These are phyloP conservation scores for Lacanobia oleracea DNA, from an alignment of 2,888 invertebrate species.

Conservation along the genomic window DNA sequence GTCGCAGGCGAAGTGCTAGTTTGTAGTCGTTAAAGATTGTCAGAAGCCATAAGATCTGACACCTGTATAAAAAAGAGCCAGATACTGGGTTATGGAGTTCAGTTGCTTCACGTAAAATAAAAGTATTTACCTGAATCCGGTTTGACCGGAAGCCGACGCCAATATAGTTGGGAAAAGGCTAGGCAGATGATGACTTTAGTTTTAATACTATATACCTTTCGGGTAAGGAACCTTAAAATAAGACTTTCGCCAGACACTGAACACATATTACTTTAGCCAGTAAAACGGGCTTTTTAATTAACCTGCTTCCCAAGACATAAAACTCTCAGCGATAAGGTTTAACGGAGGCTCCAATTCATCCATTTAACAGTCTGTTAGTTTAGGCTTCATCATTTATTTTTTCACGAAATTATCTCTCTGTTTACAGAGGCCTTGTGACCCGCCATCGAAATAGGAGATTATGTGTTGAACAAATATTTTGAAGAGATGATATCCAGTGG, in stretches of 20 bases:
- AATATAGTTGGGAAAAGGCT: too few species aligned
- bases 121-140: too few species aligned
- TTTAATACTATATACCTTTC: too few species aligned
- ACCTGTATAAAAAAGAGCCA: too few species aligned
- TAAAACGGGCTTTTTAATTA: constrained; percentile 9
- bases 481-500: constrained; percentile 6
- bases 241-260: neutral
- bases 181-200: too few species aligned
- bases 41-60: too few species aligned
- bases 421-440: constrained; percentile 38
- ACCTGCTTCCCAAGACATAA: neutral
- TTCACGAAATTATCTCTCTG: constrained; percentile 38
- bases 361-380: constrained; percentile 13
- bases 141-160: too few species aligned
- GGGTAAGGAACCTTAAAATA: too few species aligned
- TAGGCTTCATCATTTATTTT: constrained; percentile 41
- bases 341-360: constrained; percentile 7
- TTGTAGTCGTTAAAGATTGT: too few species aligned
- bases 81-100: too few species aligned
- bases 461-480: constrained; percentile 48
- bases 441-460: constrained; percentile 23
- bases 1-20: too few species aligned
- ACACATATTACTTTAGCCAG: neutral
- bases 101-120: too few species aligned
- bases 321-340: neutral